Evolutionary conservation across 1,140 invertebrate species (phyloP).

Genomic region (Ruditapes philippinarum): DNA sequence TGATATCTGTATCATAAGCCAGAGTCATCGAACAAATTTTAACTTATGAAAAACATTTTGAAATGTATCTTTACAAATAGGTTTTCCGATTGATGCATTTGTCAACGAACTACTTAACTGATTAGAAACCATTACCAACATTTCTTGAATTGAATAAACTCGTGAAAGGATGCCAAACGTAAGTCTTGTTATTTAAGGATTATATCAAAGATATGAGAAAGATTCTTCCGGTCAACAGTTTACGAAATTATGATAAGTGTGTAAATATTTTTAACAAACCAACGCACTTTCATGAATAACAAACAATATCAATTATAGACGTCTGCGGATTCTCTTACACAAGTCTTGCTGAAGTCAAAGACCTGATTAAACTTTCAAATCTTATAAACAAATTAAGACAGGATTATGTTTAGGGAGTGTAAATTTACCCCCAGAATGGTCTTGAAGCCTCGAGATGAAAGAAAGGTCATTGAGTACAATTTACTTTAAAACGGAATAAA

Average conservation of each 20-base stretch:
- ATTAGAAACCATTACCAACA: background rate
- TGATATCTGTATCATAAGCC: background rate
- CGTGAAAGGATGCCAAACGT: background rate
- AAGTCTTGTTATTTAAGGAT: background rate
- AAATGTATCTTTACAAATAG: background rate
- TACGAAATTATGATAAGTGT: no score
- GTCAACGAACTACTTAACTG: background rate
- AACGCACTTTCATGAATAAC: background rate
- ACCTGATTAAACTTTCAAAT: constrained; percentile 6
- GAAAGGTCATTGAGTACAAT: background rate
- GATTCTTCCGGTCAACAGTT: background rate
- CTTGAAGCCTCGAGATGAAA: background rate
- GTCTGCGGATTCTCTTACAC: background rate
- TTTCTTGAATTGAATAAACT: background rate
- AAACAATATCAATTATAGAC: background rate
- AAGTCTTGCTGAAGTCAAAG: background rate
- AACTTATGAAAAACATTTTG: background rate
- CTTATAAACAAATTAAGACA: constrained; percentile 13
- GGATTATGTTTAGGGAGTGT: background rate
- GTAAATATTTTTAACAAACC: background rate
- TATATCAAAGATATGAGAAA: background rate
- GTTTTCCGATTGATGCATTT: background rate
- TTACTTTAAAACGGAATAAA: background rate
- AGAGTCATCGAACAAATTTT: background rate
- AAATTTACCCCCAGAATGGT: background rate